A percentile compares a stretch with the other conserved stretches of the same genome.
Evolutionary conservation across 2,797 vertebrate species (phyloP).

Genomic region (Mareca strepera): DNA sequence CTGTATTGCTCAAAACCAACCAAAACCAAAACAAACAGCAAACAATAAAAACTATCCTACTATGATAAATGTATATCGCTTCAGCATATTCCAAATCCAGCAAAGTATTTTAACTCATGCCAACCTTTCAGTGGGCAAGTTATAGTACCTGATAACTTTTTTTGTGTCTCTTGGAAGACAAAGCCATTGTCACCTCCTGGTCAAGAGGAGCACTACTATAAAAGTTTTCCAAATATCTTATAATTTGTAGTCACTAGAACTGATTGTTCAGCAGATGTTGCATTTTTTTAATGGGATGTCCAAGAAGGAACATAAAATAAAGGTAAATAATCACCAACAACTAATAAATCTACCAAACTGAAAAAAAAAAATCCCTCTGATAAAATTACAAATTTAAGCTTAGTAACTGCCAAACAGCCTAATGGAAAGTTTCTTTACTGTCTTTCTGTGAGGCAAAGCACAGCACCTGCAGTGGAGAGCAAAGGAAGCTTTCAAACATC

Average conservation of each 20-base stretch:
- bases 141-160: background rate
- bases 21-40: background rate
- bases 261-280: background rate
- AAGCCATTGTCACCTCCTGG: background rate
- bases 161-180: background rate
- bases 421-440: background rate
- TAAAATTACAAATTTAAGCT: background rate
- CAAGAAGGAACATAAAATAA: background rate
- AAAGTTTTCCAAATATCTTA: background rate
- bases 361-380: background rate
- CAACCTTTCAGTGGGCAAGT: background rate
- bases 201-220: background rate
- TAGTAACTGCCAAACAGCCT: background rate
- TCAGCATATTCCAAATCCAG: background rate
- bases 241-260: background rate
- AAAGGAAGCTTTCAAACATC: background rate
- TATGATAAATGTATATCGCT: background rate
- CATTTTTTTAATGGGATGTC: background rate
- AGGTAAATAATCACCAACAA: background rate
- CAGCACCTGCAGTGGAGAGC: background rate
- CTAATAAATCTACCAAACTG: background rate
- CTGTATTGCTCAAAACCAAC: background rate
- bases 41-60: background rate
- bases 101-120: background rate
- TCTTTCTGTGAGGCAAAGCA: background rate